A percentile compares a stretch with the other conserved stretches of the same genome.
Conservation (phyloP, 1,140 invertebrate genomes). For the Drosophila burlai region DNA sequence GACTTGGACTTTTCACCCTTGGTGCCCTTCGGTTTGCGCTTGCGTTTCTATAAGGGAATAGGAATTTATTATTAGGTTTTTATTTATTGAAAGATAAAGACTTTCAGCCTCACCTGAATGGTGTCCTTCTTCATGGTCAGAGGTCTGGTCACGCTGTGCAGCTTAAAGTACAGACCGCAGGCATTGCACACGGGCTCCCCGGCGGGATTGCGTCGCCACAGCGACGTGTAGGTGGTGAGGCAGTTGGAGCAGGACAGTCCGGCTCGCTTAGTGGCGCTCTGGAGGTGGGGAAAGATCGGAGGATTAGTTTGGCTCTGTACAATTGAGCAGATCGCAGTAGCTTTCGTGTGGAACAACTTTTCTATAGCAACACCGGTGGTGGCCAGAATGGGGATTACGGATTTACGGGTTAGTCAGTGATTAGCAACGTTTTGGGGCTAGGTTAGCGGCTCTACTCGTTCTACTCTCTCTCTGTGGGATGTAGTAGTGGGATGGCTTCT, state of each 20-base stretch:
- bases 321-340: constrained; percentile 13
- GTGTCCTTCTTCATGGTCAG: constrained; percentile 98
- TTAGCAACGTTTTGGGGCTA: constrained; percentile 20
- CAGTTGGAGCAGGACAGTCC: constrained; percentile 97
- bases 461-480: constrained; percentile 15
- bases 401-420: constrained; percentile 9
- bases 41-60: constrained; percentile 89
- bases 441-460: constrained; percentile 34
- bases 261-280: constrained; percentile 87
- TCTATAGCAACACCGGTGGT: constrained; percentile 33
- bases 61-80: constrained; percentile 67
- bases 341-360: constrained; percentile 77
- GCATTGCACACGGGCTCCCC: constrained; percentile 98
- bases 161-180: constrained; percentile 96
- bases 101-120: constrained; percentile 89
- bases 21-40: constrained; percentile 93
- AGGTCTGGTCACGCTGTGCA: constrained; percentile 95
- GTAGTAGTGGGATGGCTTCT: constrained; percentile 28
- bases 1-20: constrained; percentile 69
- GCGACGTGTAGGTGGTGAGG: constrained; percentile 92
- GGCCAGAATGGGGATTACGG: constrained; percentile 3
- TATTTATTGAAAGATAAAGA: too few relatives aligned
- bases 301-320: constrained; percentile 7
- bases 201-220: constrained; percentile 94
- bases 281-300: background rate